A percentile compares a stretch with the other conserved stretches of the same genome.
phyloP scores from a whole-genome alignment of 2,113 vertebrate species.

The Propithecus coquereli region DNA sequence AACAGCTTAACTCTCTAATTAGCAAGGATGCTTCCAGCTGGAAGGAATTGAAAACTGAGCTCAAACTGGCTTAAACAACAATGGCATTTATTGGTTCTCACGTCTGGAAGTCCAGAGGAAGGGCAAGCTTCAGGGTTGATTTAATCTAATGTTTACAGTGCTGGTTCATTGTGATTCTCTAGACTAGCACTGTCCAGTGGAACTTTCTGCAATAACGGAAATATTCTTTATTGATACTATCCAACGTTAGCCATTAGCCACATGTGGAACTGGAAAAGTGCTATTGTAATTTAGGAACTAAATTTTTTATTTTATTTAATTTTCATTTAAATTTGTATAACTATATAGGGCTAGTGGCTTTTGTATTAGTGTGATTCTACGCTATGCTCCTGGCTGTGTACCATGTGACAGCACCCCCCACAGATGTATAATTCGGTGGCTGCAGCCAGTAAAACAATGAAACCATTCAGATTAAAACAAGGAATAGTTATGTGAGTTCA shows the following conservation, averaged over 20 bases:
- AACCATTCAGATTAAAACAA: neutral
- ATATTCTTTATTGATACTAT: neutral
- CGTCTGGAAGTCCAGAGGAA: neutral
- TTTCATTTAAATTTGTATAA: neutral
- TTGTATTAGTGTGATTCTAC: no score
- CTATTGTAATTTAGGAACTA: neutral
- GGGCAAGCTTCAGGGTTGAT: neutral
- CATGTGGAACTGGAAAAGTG: neutral
- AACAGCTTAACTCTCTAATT: neutral
- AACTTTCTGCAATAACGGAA: neutral
- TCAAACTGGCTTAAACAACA: slow-evolving; percentile 32
- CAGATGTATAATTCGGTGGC: neutral
- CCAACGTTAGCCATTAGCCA: neutral
- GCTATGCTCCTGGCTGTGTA: neutral
- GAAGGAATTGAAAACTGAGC: neutral
- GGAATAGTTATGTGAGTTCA: neutral
- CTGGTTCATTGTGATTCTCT: neutral
- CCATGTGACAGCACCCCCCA: neutral
- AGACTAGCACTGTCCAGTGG: neutral
- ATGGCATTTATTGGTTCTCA: neutral
- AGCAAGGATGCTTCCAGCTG: neutral
- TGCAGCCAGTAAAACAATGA: neutral
- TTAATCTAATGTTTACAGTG: slow-evolving; percentile 11
- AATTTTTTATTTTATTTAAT: slow-evolving; percentile 6
- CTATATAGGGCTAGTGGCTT: neutral